Conservation (phyloP, 1,140 invertebrate genomes). For the Zophobas atratus region DNA sequence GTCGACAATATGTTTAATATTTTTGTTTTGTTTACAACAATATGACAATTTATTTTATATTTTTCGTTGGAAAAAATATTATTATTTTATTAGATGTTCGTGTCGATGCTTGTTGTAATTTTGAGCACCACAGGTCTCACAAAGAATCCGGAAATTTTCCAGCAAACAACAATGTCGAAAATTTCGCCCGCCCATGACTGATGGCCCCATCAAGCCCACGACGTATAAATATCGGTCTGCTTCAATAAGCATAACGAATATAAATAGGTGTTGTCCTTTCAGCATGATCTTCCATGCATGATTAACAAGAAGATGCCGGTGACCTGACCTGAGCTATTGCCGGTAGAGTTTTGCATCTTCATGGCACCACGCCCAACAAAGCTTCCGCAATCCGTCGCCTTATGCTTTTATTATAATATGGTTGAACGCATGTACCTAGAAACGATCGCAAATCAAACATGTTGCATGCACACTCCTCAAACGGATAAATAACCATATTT, state of each 20-base stretch:
- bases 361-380: slow-evolving; percentile 52
- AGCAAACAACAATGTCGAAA: too few relatives aligned
- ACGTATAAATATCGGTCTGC: slow-evolving; percentile 6
- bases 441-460: slow-evolving; percentile 48
- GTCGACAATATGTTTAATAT: too few relatives aligned
- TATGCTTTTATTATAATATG: slow-evolving; percentile 49
- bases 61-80: too few relatives aligned
- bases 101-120: too few relatives aligned
- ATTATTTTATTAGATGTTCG: too few relatives aligned
- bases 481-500: slow-evolving; percentile 46
- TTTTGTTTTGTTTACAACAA: too few relatives aligned
- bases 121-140: too few relatives aligned
- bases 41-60: too few relatives aligned
- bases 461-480: slow-evolving; percentile 46
- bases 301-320: slow-evolving; percentile 52
- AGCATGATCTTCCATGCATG: slow-evolving; percentile 50
- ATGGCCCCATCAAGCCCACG: background rate
- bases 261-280: slow-evolving; percentile 51
- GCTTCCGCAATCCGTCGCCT: slow-evolving; percentile 52
- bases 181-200: background rate
- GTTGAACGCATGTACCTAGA: slow-evolving; percentile 46
- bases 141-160: too few relatives aligned
- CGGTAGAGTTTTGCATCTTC: slow-evolving; percentile 54
- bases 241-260: slow-evolving; percentile 28
- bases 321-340: slow-evolving; percentile 53